Evolutionary conservation across 2,888 invertebrate species (phyloP).

Genomic region (Zaprionus lineosus): DNA sequence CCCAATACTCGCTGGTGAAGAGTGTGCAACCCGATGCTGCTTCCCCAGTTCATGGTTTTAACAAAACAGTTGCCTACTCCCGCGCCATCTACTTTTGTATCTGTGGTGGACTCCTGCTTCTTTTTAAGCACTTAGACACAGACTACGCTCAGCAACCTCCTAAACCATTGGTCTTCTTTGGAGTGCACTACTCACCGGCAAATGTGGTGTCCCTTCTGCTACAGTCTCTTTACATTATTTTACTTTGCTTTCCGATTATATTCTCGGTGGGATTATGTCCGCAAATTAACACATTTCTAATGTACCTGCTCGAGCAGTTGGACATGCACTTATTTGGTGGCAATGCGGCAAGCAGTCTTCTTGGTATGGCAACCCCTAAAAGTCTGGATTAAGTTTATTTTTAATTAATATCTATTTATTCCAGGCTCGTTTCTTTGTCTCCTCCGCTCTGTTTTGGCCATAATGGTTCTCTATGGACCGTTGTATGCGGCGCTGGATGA

Average conservation of each 20-base stretch:
- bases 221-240: slow-evolving; percentile 89
- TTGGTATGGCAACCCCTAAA: too few relatives aligned
- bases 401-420: neutral
- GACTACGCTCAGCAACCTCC: slow-evolving; percentile 64
- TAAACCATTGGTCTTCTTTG: slow-evolving; percentile 70
- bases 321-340: slow-evolving; percentile 96
- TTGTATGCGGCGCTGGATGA: slow-evolving; percentile 94
- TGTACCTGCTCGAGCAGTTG: slow-evolving; percentile 97
- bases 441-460: slow-evolving; percentile 90
- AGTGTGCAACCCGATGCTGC: slow-evolving; percentile 99
- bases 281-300: slow-evolving; percentile 97
- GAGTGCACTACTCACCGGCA: slow-evolving; percentile 83
- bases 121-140: slow-evolving; percentile 75
- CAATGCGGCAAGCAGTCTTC: slow-evolving; percentile 92
- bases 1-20: slow-evolving; percentile 97
- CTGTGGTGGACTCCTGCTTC: slow-evolving; percentile 86
- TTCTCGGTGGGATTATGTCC: slow-evolving; percentile 98
- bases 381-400: neutral
- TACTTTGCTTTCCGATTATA: slow-evolving; percentile 95
- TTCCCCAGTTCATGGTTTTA: slow-evolving; percentile 99
- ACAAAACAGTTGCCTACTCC: slow-evolving; percentile 96
- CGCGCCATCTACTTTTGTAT: slow-evolving; percentile 96
- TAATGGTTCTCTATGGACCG: slow-evolving; percentile 92
- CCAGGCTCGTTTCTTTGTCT: slow-evolving; percentile 89
- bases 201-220: slow-evolving; percentile 87